These are phyloP conservation scores for Scaptomyza parva DNA, from an alignment of 2,888 invertebrate species.

Conservation along the genomic window DNA sequence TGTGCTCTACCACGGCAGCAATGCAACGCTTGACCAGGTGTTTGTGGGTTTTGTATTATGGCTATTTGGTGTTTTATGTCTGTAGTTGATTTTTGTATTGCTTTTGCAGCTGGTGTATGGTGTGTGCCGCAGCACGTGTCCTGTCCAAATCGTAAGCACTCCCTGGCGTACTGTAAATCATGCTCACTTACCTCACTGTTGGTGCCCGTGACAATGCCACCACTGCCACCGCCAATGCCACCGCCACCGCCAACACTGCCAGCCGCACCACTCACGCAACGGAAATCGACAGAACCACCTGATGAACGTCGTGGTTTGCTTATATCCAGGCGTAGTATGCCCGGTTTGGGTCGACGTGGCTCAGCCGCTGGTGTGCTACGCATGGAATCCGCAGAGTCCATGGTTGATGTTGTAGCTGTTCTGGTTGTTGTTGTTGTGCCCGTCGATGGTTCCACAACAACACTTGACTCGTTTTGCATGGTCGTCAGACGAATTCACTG, in stretches of 20 bases:
- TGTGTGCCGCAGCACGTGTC: conserved; percentile 48
- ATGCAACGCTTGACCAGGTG: conserved; percentile 56
- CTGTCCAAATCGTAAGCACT: conserved; percentile 71
- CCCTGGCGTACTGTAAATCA: conserved; percentile 74
- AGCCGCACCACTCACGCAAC: conserved; percentile 60
- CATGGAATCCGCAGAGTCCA: conserved; percentile 36
- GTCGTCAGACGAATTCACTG: conserved; percentile 20
- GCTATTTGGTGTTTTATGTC: conserved; percentile 41
- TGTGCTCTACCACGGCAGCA: background rate
- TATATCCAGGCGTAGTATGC: conserved; percentile 85
- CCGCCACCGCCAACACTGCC: conserved; percentile 17
- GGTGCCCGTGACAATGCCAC: conserved; percentile 47
- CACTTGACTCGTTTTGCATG: conserved; percentile 56
- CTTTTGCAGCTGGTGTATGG: background rate
- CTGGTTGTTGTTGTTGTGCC: conserved; percentile 24
- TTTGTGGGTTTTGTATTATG: conserved; percentile 35
- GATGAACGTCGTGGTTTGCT: conserved; percentile 85
- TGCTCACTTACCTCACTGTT: conserved; percentile 76
- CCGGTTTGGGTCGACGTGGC: conserved; percentile 82
- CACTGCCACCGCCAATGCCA: conserved; percentile 33
- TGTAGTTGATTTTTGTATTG: conserved; percentile 3
- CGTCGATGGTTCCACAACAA: conserved; percentile 35
- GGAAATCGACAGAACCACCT: conserved; percentile 85
- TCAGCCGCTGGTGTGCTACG: conserved; percentile 41
- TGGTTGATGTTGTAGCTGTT: conserved; percentile 2